Evolutionary conservation across 2,797 vertebrate genomes (phyloP).

Genomic region (Eulemur coronatus): DNA sequence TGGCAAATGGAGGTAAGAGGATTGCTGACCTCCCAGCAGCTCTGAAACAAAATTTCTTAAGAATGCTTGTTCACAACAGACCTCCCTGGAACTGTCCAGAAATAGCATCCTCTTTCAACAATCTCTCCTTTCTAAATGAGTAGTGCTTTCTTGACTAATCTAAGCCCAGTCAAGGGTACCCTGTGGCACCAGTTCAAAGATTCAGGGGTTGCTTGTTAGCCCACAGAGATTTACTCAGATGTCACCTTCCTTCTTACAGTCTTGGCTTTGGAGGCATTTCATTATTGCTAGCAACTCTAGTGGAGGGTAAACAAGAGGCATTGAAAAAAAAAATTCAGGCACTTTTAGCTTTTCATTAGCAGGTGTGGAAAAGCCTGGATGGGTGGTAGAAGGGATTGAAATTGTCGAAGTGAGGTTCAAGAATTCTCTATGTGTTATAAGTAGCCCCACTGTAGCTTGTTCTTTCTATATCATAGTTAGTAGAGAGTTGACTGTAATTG

Average conservation of each 20-base stretch:
- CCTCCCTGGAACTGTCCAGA: neutral
- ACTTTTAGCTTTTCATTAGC: neutral
- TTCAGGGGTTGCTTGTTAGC: neutral
- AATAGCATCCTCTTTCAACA: neutral
- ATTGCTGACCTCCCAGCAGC: neutral
- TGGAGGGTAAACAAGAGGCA: neutral
- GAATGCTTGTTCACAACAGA: neutral
- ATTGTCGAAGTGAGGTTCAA: neutral
- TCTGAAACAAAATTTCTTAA: slow-evolving; percentile 20
- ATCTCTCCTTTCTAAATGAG: neutral
- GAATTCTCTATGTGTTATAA: neutral
- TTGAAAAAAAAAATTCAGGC: neutral
- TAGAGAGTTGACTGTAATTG: neutral
- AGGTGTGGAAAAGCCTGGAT: neutral
- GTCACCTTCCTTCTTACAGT: neutral
- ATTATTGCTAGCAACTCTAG: neutral
- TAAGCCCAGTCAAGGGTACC: neutral
- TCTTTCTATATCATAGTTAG: neutral
- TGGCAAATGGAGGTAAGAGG: neutral
- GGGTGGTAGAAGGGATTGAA: neutral
- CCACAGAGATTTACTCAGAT: neutral
- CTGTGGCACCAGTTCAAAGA: neutral
- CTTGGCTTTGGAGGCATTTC: neutral
- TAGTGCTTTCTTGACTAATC: neutral
- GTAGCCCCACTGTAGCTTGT: neutral